Conservation (phyloP, 2,113 vertebrate genomes). For the Lepus europaeus region DNA sequence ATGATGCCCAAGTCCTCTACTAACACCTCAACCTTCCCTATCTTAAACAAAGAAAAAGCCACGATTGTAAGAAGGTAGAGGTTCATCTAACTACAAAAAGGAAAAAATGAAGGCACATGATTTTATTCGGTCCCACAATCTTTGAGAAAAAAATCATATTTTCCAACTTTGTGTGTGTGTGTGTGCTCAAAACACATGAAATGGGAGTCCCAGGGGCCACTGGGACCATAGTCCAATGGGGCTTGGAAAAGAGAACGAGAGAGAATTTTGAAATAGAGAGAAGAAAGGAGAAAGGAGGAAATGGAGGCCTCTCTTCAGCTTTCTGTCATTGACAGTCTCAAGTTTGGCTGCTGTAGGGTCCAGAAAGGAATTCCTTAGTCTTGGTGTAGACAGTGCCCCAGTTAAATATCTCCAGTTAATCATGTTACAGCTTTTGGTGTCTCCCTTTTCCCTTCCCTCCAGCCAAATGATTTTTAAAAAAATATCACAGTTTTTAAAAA, state of each 20-base stretch:
- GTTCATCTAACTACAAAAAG: slow-evolving; percentile 86
- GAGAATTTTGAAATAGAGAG: slow-evolving; percentile 80
- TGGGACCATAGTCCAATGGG: slow-evolving; percentile 73
- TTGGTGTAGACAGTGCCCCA: slow-evolving; percentile 88
- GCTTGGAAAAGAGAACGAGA: slow-evolving; percentile 69
- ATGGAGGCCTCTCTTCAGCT: slow-evolving; percentile 88
- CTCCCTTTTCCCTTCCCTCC: slow-evolving; percentile 88
- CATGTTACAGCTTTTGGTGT: slow-evolving; percentile 88
- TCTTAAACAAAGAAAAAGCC: slow-evolving; percentile 49
- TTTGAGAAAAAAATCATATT: slow-evolving; percentile 70
- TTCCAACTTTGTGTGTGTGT: slow-evolving; percentile 2
- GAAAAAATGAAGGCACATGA: slow-evolving; percentile 91
- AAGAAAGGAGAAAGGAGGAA: slow-evolving; percentile 84
- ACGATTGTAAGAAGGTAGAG: slow-evolving; percentile 80
- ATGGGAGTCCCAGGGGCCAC: slow-evolving; percentile 76
- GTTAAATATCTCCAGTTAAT: slow-evolving; percentile 91
- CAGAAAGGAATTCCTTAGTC: slow-evolving; percentile 87
- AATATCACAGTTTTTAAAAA: slow-evolving; percentile 84
- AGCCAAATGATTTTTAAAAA: slow-evolving; percentile 82
- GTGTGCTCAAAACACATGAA: slow-evolving; percentile 55
- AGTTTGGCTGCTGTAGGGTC: slow-evolving; percentile 89
- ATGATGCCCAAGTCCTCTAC: slow-evolving; percentile 61
- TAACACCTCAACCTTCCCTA: slow-evolving; percentile 79
- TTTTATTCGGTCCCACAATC: slow-evolving; percentile 87
- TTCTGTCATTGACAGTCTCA: slow-evolving; percentile 89